Evolutionary conservation across 2,888 invertebrate species (phyloP), one percentile per base, ranked within the genome.

Genomic region (Allygus modestus): DNA sequence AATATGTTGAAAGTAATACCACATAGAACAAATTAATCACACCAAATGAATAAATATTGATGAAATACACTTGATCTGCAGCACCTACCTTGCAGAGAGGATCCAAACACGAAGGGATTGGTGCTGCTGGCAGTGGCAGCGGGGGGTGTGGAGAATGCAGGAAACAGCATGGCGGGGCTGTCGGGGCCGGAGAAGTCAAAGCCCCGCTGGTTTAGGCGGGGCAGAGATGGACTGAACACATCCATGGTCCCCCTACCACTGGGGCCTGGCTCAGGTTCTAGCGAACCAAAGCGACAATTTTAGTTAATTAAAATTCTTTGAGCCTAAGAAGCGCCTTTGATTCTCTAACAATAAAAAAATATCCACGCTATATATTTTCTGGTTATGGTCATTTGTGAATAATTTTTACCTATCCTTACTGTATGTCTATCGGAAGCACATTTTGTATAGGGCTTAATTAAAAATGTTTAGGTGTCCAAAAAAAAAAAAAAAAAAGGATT

Each of bases 91-190:
- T 81, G 43, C 28, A 86, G 69, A 33, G 87, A 86, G 17, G 86
- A 85, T 2, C 91, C 91, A 87, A 91, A 91, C 26, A 91, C 90
- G 85, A 91, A 91, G 5, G 91, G 91, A 88, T 91, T 91, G 9
- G 89, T 89, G 61, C 88, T 87, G 5, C 87, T 84, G 20, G 85
- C 82, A 31, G 87, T 86, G 2, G 41, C 83, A 61, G 71, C 71
- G 65, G 69, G 83, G n/a, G 85, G 85, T 51, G 84, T 84, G 37
- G 84, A 28, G 41, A 84, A 84, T 1, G 69, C 41, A 1, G 85
- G 83, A 20, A 85, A 83, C 51, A 65, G 65, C 46, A 43, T 51
- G 23, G 83, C 69, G 26, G 79, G 83, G 75, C 37, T 82, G 20
- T 83, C 85, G 12, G 82, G 85, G 31, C 77, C 85, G 54, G 79